Base-by-base conservation (phyloP, 2,888 invertebrate species). In the Orchestes rusci region DNA sequence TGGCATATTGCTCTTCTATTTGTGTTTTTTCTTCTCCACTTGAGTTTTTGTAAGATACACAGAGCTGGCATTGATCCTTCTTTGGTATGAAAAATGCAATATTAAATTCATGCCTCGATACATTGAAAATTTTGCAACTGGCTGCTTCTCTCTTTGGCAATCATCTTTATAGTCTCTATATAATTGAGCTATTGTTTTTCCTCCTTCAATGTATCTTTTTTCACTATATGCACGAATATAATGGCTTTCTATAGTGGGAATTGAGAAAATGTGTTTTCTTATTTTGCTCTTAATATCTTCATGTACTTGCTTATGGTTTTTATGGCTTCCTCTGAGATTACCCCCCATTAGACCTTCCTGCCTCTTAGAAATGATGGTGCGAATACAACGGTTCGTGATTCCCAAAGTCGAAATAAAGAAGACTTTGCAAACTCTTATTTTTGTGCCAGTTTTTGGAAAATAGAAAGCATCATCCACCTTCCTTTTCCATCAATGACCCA, bases 141-240 rank as follows among this genome's bases (percentile, higher is more conserved):
- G 15, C 15, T 36, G 20, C 5, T 27, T 27, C 15, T 4, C 23
- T 10, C 27, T 20, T 16, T 36, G 23, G 16, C 20, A 36, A 23
- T 45, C 20, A 10, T 28, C 41, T 17, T 48, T 39, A 32, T 55
- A 52, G 33, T 54, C 54, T 16, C 41, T 23, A 19, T 54, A 42
- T 4, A 54, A 8, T 12, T 50, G 53, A n/a, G 49, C 34, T 13
- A 54, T 12, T 13, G 48, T 38, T 40, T 44, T 51, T 32, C 53
- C 46, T 4, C 55, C 54, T 41, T 55, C 52, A 8, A 28, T 38
- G 17, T 38, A 38, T 10, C 18, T 3, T 28, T 38, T 38, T 28
- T 15, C 15, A 29, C 29, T 38, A 16, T 38, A 23, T 17, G 38
- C 38, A 29, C 29, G 10, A 8, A 29, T 38, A 18, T 38, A 28